phyloP scores from a whole-genome alignment of 2,113 vertebrate species.

The Alosa alosa region DNA sequence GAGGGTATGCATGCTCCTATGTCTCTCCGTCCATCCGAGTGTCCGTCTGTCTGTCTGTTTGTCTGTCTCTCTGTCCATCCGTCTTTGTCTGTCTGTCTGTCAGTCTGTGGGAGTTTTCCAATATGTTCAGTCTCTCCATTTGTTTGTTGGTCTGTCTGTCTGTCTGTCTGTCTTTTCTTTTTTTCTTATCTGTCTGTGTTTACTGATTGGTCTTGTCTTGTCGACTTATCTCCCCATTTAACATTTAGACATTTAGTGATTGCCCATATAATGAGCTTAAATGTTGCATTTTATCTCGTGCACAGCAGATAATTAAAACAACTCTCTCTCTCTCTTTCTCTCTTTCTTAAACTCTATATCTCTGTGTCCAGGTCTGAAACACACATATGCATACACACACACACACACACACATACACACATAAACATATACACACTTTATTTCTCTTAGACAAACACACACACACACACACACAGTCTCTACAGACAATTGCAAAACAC shows the following conservation, averaged over 20 bases:
- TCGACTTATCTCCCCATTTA: background rate
- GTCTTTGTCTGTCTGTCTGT: background rate
- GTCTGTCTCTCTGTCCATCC: background rate
- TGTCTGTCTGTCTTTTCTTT: background rate
- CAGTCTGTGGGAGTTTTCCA: background rate
- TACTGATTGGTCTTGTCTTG: background rate
- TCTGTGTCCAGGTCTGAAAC: background rate
- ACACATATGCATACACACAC: background rate
- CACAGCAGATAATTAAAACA: background rate
- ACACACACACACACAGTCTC: background rate
- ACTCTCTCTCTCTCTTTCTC: background rate
- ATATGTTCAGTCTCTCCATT: too few relatives aligned
- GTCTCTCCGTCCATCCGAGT: background rate
- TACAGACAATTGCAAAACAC: background rate
- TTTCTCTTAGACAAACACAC: background rate
- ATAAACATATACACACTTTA: background rate
- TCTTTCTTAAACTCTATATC: background rate
- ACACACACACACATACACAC: background rate
- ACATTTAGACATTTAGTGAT: background rate
- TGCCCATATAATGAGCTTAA: background rate
- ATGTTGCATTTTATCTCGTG: background rate
- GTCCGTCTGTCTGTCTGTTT: background rate
- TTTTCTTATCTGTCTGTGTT: background rate
- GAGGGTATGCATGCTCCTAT: conserved; percentile 66
- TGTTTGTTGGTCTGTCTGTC: background rate